Base-by-base conservation (phyloP, 2,888 invertebrate species). In the Dioctria rufipes region DNA sequence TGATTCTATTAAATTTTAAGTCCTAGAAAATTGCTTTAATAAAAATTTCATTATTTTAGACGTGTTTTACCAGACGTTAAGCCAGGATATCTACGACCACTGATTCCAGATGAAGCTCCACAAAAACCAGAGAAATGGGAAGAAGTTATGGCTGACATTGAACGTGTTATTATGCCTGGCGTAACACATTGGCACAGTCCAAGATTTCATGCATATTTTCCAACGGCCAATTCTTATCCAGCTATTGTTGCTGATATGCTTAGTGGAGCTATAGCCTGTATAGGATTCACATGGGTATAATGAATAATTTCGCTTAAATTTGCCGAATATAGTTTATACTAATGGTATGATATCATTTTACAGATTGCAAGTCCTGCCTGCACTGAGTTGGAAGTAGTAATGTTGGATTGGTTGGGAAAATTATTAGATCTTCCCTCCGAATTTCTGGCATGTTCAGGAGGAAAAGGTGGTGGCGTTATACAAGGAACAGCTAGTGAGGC, bases 171-270 rank as follows among this genome's bases (percentile, higher is more conserved):
- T 84, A 98, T 99, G 98, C 98, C 98, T 0, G 99, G 99, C 69
- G 96, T 98, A 80, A 98, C 98, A 0, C 98, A 98, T 87, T 98
- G 98, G 98, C 96, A 98, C 88, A 96, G 96, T 79, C 98, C 98
- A 5, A 93, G 95, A 86, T 98, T 98, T 90, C 96, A 97, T 89
- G 98, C 98, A 4, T 98, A 98, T 90, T 97, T 96, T 89, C 97
- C 97, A 25, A 96, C 97, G 0, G 97, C 95, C 42, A 96, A 96
- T 89, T 97, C 97, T 0, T 98, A 97, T 89, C 96, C 98, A 0
- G 93, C 96, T 8, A 96, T 98, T 84, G 95, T 97, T 8, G 98
- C 96, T 4, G 98, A 98, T 86, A 98, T 98, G 93, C 90, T 98
- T 54, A 96, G 96, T 86, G 97, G 95, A 61, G 97, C 96, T 40